Percentiles rank a stretch among this genome's conserved stretches.
These are phyloP conservation scores for Diorhabda elongata DNA, from an alignment of 1,140 invertebrate species.

Conservation along the genomic window DNA sequence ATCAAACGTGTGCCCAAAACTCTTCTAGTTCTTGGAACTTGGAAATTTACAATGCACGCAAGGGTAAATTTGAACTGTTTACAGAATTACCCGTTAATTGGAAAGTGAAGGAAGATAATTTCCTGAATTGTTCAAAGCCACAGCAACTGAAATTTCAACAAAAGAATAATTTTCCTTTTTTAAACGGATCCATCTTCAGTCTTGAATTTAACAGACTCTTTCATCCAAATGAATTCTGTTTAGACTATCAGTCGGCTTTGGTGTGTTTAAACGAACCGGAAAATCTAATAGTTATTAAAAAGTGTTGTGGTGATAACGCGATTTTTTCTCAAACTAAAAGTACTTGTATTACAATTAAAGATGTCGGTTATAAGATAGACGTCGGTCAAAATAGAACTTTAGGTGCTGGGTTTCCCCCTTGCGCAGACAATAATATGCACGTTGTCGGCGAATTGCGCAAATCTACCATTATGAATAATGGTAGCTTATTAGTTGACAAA, in stretches of 20 bases:
- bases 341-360: constrained; percentile 35
- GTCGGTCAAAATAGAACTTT: constrained; percentile 37
- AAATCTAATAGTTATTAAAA: constrained; percentile 44
- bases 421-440: constrained; percentile 38
- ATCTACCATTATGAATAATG: constrained; percentile 49
- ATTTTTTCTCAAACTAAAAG: constrained; percentile 54
- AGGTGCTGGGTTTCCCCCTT: constrained; percentile 53
- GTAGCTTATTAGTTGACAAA: constrained; percentile 46
- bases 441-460: constrained; percentile 46
- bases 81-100: constrained; percentile 31
- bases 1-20: constrained; percentile 23
- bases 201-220: constrained; percentile 31
- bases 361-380: constrained; percentile 25
- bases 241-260: constrained; percentile 35
- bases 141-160: constrained; percentile 18
- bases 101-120: constrained; percentile 29
- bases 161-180: constrained; percentile 30
- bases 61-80: constrained; percentile 14
- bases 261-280: constrained; percentile 30
- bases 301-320: constrained; percentile 57
- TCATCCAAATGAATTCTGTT: constrained; percentile 34
- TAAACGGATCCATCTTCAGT: constrained; percentile 31
- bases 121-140: constrained; percentile 28
- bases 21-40: constrained; percentile 29
- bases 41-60: constrained; percentile 27